phyloP scores from a whole-genome alignment of 2,888 invertebrate genomes.

The Drymonia ruficornis region DNA sequence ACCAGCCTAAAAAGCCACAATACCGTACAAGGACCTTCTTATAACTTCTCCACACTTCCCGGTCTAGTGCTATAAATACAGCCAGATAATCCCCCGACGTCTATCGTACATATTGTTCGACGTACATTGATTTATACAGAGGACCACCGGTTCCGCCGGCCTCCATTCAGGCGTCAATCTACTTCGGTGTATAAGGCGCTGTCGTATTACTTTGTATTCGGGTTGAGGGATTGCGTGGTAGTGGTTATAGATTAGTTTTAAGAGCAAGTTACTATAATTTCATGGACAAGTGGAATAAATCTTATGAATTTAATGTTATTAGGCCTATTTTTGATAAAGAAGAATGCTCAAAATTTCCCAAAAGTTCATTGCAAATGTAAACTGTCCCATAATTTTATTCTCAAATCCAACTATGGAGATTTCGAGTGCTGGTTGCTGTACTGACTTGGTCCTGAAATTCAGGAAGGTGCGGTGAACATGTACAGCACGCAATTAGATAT shows the following conservation, averaged over 20 bases:
- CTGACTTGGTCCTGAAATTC: too few relatives aligned
- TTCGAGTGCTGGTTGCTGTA: too few relatives aligned
- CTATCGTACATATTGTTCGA: slow-evolving; percentile 7
- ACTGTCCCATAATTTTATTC: too few relatives aligned
- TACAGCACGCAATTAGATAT: too few relatives aligned
- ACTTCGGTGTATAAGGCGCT: slow-evolving; percentile 37
- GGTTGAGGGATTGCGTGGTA: slow-evolving; percentile 5
- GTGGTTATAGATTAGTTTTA: neutral
- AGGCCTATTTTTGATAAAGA: too few relatives aligned
- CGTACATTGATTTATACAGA: slow-evolving; percentile 8
- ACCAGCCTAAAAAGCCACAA: too few relatives aligned
- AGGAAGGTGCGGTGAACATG: too few relatives aligned
- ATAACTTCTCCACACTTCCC: neutral
- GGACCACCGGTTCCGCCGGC: slow-evolving; percentile 35
- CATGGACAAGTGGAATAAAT: neutral
- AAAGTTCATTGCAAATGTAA: too few relatives aligned
- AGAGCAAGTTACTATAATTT: neutral
- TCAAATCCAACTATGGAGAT: too few relatives aligned
- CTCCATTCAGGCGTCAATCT: slow-evolving; percentile 46
- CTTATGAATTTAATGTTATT: too few relatives aligned
- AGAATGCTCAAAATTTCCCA: too few relatives aligned
- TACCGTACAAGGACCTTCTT: neutral
- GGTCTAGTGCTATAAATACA: neutral
- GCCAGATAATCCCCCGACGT: slow-evolving; percentile 1
- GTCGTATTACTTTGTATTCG: slow-evolving; percentile 17